Evolutionary conservation across 2,888 invertebrate species (phyloP).

Genomic region (Leptothorax acervorum): DNA sequence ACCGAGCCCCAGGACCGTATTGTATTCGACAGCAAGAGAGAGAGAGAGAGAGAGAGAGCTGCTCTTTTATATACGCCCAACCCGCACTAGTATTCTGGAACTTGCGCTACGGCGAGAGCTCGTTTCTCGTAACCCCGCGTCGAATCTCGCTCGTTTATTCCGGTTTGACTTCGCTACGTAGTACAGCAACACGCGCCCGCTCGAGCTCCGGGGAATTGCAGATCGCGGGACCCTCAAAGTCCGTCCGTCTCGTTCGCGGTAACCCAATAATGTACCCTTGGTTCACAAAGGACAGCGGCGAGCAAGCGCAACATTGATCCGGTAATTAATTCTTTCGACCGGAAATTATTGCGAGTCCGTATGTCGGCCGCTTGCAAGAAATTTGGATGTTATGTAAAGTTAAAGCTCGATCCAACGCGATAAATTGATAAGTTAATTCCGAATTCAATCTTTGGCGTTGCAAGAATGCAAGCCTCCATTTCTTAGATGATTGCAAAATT

Average conservation of each 20-base stretch:
- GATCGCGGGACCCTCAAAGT: slow-evolving; percentile 62
- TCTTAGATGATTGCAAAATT: not conserved
- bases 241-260: slow-evolving; percentile 51
- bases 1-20: slow-evolving; percentile 10
- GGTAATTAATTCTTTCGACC: slow-evolving; percentile 46
- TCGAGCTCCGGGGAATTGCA: slow-evolving; percentile 63
- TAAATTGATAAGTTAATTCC: not conserved
- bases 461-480: not conserved
- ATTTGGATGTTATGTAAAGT: not conserved
- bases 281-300: slow-evolving; percentile 49
- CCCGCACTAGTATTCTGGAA: slow-evolving; percentile 4
- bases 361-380: not conserved
- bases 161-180: slow-evolving; percentile 42
- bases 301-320: slow-evolving; percentile 40
- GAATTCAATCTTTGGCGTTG: not conserved
- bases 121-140: slow-evolving; percentile 47
- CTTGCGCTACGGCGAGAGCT: slow-evolving; percentile 32
- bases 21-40: slow-evolving; percentile 17
- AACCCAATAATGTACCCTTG: slow-evolving; percentile 65
- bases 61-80: slow-evolving; percentile 32
- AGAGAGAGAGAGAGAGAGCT: slow-evolving; percentile 10
- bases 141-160: slow-evolving; percentile 64
- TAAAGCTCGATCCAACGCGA: not conserved
- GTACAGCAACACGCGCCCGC: slow-evolving; percentile 12
- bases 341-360: slow-evolving; percentile 1